These are phyloP conservation scores for Centropus bengalensis DNA, from an alignment of 2,113 vertebrate species.

Conservation along the genomic window DNA sequence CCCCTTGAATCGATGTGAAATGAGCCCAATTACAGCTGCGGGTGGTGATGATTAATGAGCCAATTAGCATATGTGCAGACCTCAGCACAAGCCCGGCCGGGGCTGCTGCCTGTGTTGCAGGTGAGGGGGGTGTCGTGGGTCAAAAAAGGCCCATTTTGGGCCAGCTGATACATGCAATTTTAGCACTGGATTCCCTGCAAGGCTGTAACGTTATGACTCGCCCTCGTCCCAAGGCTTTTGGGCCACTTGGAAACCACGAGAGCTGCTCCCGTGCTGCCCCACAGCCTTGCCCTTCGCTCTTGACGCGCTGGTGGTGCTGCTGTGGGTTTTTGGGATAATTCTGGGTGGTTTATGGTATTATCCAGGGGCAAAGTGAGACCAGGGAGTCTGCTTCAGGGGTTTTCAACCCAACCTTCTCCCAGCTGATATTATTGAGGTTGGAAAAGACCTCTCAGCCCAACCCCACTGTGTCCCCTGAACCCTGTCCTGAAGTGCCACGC, in stretches of 20 bases:
- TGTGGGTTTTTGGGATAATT: not conserved
- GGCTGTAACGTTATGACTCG: not conserved
- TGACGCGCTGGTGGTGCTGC: not conserved
- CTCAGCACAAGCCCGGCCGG: accelerated
- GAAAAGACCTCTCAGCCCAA: too few species aligned
- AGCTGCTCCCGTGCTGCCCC: not conserved
- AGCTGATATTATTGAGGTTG: too few species aligned
- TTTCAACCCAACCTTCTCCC: not conserved
- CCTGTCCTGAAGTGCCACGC: too few species aligned
- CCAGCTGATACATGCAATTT: not conserved
- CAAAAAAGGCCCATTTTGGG: not conserved
- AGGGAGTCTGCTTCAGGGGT: accelerated
- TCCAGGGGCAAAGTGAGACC: not conserved
- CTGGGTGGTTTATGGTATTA: not conserved
- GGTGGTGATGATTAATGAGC: not conserved
- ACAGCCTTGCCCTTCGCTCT: accelerated
- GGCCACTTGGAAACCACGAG: accelerated
- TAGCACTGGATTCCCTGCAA: not conserved
- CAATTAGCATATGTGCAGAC: not conserved
- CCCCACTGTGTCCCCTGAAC: too few species aligned
- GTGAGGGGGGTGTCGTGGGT: not conserved
- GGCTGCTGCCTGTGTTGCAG: not conserved
- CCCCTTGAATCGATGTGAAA: not conserved
- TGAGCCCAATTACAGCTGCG: not conserved
- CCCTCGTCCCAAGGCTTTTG: not conserved